These are phyloP conservation scores for Colistium nudipinnis DNA, from an alignment of 2,113 vertebrate species.

Conservation along the genomic window DNA sequence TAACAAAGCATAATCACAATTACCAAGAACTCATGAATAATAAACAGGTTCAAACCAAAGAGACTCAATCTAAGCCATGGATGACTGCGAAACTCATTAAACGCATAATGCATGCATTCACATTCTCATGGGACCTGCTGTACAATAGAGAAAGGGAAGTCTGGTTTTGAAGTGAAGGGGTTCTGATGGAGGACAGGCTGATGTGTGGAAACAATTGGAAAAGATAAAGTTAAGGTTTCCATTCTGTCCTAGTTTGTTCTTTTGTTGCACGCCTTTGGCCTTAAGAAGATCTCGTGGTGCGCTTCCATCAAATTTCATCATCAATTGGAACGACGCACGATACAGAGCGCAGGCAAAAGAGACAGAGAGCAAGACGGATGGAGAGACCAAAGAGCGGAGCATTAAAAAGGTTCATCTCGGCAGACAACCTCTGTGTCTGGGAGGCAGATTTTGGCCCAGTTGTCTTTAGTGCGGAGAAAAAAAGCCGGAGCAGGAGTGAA, in stretches of 20 bases:
- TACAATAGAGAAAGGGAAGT: constrained; percentile 34
- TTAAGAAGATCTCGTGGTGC: background rate
- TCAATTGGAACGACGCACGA: constrained; percentile 39
- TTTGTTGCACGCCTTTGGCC: background rate
- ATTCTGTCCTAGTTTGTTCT: constrained; percentile 38
- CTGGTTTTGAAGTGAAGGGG: constrained; percentile 28
- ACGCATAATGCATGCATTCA: constrained; percentile 58
- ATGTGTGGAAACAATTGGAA: background rate
- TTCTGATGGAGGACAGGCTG: background rate
- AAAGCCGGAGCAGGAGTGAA: background rate
- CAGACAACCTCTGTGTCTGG: constrained; percentile 33
- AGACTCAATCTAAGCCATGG: constrained; percentile 56
- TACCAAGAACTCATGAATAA: constrained; percentile 73
- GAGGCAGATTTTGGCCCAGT: constrained; percentile 54
- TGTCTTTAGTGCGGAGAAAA: constrained; percentile 33
- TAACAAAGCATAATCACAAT: constrained; percentile 65
- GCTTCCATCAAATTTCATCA: constrained; percentile 47
- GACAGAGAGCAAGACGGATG: constrained; percentile 11
- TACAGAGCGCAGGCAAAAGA: constrained; percentile 3
- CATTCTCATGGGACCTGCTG: constrained; percentile 49
- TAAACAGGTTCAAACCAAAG: constrained; percentile 63
- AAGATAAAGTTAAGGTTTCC: background rate
- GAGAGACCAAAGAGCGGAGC: background rate
- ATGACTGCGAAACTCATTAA: constrained; percentile 78
- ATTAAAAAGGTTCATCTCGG: constrained; percentile 18